phyloP scores from a whole-genome alignment of 2,888 invertebrate genomes.

The Gnatocerus cornutus region DNA sequence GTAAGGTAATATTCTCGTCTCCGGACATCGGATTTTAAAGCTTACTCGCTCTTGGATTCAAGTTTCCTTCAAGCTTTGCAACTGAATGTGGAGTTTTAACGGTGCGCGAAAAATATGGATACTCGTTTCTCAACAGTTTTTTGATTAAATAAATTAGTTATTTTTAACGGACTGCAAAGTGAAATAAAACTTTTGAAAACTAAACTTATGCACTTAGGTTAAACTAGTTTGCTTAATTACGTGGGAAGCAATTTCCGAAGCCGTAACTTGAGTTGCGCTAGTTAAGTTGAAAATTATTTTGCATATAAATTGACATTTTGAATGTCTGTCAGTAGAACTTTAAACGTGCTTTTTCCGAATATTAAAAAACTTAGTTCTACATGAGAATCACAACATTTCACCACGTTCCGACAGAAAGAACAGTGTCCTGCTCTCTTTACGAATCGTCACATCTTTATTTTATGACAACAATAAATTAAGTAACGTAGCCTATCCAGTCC shows the following conservation, averaged over 20 bases:
- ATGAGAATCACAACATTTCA: constrained; percentile 7
- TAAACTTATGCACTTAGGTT: too few species aligned
- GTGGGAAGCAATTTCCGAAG: too few species aligned
- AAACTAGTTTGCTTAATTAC: too few species aligned
- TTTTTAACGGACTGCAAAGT: not conserved
- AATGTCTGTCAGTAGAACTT: too few species aligned
- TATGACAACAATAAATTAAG: constrained; percentile 15
- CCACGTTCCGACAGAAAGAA: not conserved
- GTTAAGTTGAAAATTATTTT: too few species aligned
- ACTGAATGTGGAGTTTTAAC: constrained; percentile 23
- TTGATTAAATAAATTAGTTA: not conserved
- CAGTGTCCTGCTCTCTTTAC: not conserved
- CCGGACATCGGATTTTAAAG: constrained; percentile 47
- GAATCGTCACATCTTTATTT: constrained; percentile 6
- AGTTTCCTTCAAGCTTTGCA: constrained; percentile 22
- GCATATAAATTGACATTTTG: too few species aligned
- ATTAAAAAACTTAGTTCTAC: too few species aligned
- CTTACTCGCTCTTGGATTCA: constrained; percentile 20
- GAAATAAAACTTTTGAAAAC: too few species aligned
- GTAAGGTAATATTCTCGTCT: constrained; percentile 45
- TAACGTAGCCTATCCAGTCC: constrained; percentile 4
- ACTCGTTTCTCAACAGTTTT: not conserved
- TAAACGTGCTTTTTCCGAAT: too few species aligned
- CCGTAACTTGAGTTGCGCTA: too few species aligned
- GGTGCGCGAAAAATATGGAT: not conserved